A percentile compares a stretch with the other conserved stretches of the same genome.
Evolutionary conservation across 1,140 invertebrate species (phyloP).

Genomic region (Megalopta genalis): DNA sequence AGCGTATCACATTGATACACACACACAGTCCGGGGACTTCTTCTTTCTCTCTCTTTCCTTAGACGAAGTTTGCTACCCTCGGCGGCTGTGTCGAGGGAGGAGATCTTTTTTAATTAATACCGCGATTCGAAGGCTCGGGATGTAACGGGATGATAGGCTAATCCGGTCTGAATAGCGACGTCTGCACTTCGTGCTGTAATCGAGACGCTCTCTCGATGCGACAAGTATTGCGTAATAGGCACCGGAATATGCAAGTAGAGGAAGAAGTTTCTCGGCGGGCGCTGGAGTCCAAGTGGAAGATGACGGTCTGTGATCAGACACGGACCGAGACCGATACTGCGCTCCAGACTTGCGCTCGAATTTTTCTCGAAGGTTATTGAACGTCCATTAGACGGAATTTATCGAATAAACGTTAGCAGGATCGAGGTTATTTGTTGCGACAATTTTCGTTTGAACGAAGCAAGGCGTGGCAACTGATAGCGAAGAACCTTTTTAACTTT

Average conservation of each 20-base stretch:
- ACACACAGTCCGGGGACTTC: slow-evolving; percentile 23
- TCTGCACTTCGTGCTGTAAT: not conserved
- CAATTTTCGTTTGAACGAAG: no score
- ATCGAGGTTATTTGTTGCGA: no score
- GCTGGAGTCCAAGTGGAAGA: no score
- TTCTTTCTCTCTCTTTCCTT: slow-evolving; percentile 27
- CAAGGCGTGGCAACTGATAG: no score
- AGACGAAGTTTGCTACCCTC: not conserved
- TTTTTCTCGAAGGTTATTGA: no score
- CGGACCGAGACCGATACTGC: no score
- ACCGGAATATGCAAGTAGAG: not conserved
- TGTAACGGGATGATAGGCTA: not conserved
- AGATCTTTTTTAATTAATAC: slow-evolving; percentile 27
- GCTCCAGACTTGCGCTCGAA: no score
- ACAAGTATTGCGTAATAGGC: not conserved
- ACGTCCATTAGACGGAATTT: no score
- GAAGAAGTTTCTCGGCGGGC: no score
- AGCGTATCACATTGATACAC: slow-evolving; percentile 56
- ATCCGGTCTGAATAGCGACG: not conserved
- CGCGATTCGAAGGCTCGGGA: not conserved
- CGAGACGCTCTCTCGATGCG: not conserved
- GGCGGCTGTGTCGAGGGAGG: not conserved
- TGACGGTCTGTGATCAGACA: no score
- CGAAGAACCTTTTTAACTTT: no score
- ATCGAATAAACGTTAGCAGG: no score